phyloP scores from a whole-genome alignment of 2,888 invertebrate genomes.

The Temnothorax unifasciatus region DNA sequence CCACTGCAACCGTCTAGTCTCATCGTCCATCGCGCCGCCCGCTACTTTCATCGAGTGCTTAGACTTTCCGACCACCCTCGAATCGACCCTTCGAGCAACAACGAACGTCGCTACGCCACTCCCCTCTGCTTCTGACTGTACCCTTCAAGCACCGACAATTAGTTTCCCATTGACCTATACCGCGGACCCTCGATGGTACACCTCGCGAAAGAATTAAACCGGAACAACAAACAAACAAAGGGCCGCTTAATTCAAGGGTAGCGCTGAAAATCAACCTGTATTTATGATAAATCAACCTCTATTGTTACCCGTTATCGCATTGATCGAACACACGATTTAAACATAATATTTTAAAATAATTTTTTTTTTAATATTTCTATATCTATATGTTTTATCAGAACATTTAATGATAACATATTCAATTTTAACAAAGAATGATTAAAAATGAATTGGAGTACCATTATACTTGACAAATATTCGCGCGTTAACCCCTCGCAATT shows the following conservation, averaged over 20 bases:
- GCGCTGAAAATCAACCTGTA: background rate
- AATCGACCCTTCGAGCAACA: slow-evolving; percentile 71
- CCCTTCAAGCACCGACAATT: slow-evolving; percentile 81
- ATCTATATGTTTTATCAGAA: background rate
- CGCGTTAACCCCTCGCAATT: slow-evolving; percentile 12
- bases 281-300: slow-evolving; percentile 14
- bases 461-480: slow-evolving; percentile 32
- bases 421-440: background rate
- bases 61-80: slow-evolving; percentile 82
- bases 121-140: slow-evolving; percentile 64
- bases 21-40: slow-evolving; percentile 67
- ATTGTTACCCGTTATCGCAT: background rate
- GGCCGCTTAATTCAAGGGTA: slow-evolving; percentile 65
- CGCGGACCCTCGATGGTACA: slow-evolving; percentile 70
- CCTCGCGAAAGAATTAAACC: slow-evolving; percentile 73
- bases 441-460: background rate
- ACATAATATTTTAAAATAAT: background rate
- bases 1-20: slow-evolving; percentile 66
- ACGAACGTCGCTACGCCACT: slow-evolving; percentile 59
- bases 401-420: background rate
- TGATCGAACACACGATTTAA: background rate
- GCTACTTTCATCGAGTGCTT: slow-evolving; percentile 80
- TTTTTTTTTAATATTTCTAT: background rate
- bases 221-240: slow-evolving; percentile 76
- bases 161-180: slow-evolving; percentile 82